These are phyloP conservation scores for Plecturocebus donacophilus DNA, from an alignment of 2,113 vertebrate species.

Conservation along the genomic window DNA sequence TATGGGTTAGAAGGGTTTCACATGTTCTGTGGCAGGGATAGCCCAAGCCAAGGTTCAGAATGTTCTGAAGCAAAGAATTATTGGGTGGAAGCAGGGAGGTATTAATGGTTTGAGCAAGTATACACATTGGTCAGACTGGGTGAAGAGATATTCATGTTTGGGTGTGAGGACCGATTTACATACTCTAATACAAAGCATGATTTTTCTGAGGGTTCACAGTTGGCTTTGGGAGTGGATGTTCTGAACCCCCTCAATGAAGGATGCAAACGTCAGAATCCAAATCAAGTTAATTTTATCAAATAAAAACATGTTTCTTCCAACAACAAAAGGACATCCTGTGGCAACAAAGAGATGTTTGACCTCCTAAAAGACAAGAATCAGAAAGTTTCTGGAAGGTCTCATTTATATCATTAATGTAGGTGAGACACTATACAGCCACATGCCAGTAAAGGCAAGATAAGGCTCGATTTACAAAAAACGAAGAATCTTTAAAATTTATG, in stretches of 20 bases:
- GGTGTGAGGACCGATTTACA: fast-evolving
- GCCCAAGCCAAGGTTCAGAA: not conserved
- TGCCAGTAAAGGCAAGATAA: too few species aligned
- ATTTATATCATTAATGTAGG: not conserved
- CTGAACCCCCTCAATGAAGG: not conserved
- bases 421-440: fast-evolving
- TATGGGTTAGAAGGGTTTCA: not conserved
- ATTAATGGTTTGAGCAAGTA: fast-evolving
- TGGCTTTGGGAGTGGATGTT: not conserved
- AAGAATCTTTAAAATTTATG: not conserved
- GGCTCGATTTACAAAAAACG: not conserved
- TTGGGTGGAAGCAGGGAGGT: too few species aligned
- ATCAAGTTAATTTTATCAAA: not conserved
- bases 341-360: not conserved
- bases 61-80: not conserved
- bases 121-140: too few species aligned
- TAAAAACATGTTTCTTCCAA: not conserved
- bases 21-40: too few species aligned
- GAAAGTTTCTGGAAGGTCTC: not conserved
- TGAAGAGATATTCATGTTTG: fast-evolving
- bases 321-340: not conserved
- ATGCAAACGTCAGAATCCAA: not conserved
- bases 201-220: not conserved
- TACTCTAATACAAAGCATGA: not conserved
- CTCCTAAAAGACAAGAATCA: not conserved